Percentiles rank a stretch among this genome's conserved stretches.
Conservation (phyloP, 1,140 invertebrate genomes). For the Mamestra configurata region DNA sequence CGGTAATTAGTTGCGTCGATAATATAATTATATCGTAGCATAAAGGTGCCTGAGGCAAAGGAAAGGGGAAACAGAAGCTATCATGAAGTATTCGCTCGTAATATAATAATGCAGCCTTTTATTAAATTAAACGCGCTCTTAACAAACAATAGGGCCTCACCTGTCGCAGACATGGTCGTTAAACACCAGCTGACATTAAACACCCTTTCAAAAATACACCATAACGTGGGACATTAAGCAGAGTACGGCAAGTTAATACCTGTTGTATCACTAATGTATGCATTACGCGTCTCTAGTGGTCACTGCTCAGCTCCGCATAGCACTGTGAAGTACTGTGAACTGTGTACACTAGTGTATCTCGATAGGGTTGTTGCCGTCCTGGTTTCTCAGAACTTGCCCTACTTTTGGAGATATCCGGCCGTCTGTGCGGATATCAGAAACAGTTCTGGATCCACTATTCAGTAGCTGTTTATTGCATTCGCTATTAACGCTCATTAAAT, state of each 20-base stretch:
- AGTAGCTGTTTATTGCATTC: not conserved
- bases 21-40: not conserved
- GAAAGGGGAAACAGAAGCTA: not conserved
- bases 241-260: slow-evolving; percentile 8
- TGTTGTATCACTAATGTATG: slow-evolving; percentile 35
- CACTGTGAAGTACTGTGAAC: not conserved
- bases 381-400: slow-evolving; percentile 41
- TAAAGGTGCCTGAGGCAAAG: not conserved
- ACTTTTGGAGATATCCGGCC: slow-evolving; percentile 34
- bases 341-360: slow-evolving; percentile 11
- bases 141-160: not conserved
- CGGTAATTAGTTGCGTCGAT: not conserved
- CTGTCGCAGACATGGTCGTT: not conserved
- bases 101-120: slow-evolving; percentile 1
- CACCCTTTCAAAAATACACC: not conserved
- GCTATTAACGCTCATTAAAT: slow-evolving; percentile 1
- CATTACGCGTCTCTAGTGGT: slow-evolving; percentile 18
- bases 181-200: slow-evolving; percentile 3
- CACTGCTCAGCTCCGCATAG: slow-evolving; percentile 6
- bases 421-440: slow-evolving; percentile 16
- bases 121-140: not conserved
- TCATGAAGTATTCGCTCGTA: not conserved
- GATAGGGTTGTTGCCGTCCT: slow-evolving; percentile 37
- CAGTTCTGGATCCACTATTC: not conserved
- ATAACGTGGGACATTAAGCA: not conserved